Evolutionary conservation across 2,113 vertebrate genomes (phyloP), one percentile per base, ranked within the genome.

Genomic region (Arvicanthis niloticus): DNA sequence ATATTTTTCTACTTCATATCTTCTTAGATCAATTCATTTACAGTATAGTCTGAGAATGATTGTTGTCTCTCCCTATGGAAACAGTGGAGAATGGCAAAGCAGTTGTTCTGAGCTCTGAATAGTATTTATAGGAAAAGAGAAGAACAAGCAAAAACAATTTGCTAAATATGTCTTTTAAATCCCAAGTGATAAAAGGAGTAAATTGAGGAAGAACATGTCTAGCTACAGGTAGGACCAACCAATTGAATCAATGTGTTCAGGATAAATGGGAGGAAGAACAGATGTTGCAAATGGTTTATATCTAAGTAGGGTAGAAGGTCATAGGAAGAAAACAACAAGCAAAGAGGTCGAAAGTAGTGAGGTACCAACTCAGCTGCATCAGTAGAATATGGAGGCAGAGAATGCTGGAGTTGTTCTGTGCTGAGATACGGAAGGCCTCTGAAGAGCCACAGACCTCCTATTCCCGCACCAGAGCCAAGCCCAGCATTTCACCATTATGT

Each of bases 391-490:
- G 40, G 19, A n/a, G 73, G 7, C 68, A 72, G 68, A 75, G 72
- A 75, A 75, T 21, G 7, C n/a, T 42, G 42, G 21, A 26, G 73
- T 22, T 40, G 40, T 19, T 72, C 37, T 75, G 73, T 24, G 8
- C 73, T 42, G 22, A 42, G 21, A 22, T 75, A 19, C 19, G 73
- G 22, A 12, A 45, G 22, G 73, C n/a, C 73, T 75, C 40, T 45
- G 73, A 45, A 24, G 73, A 75, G 19, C 85, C 94, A 97, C 77
- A 45, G 98, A 94, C 85, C 97, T 97, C 68, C 48, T 2, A 17
- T 24, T 21, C 31, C 67, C 31, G 34, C 31, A 68, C 31, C 13
- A 34, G 67, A 68, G 1, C 67, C 29, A 16, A 68, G 67, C 31
- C 4, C 13, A 16, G 31, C 4, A 31, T 67, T 67, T 67, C 65